A percentile compares a stretch with the other conserved stretches of the same genome.
phyloP scores from a whole-genome alignment of 2,113 vertebrate species.

The Podiceps cristatus region DNA sequence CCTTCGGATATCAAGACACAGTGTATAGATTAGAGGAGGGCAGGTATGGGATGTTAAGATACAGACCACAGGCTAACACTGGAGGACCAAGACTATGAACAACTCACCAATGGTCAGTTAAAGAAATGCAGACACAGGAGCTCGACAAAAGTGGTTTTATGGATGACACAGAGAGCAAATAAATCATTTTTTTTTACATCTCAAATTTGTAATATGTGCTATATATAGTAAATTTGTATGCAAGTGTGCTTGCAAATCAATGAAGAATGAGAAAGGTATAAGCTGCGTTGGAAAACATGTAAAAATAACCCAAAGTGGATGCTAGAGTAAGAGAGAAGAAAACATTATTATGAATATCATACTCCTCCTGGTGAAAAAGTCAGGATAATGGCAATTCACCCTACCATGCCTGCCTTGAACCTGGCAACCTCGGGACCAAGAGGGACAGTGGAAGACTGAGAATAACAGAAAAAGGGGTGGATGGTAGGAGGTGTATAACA shows the following conservation, averaged over 20 bases:
- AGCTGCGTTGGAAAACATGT: not conserved
- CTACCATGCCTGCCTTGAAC: not conserved
- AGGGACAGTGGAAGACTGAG: not conserved
- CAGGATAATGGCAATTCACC: not conserved
- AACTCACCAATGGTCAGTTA: not conserved
- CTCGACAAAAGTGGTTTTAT: not conserved
- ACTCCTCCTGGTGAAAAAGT: not conserved
- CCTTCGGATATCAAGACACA: not conserved
- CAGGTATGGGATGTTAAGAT: not conserved
- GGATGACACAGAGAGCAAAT: not conserved
- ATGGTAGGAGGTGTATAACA: not conserved
- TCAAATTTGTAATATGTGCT: not conserved
- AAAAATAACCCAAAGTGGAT: not conserved
- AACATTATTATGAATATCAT: not conserved
- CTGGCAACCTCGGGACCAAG: not conserved
- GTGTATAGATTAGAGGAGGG: not conserved
- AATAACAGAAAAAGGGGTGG: not conserved
- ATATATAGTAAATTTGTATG: not conserved
- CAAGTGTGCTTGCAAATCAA: not conserved
- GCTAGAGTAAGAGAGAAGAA: not conserved
- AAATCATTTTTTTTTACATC: not conserved
- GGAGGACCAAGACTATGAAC: not conserved
- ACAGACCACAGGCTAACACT: not conserved
- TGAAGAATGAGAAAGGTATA: not conserved
- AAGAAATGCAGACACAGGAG: not conserved